These are phyloP conservation scores for Boulengeromyrus knoepffleri DNA, from an alignment of 2,113 vertebrate genomes.

Conservation along the genomic window DNA sequence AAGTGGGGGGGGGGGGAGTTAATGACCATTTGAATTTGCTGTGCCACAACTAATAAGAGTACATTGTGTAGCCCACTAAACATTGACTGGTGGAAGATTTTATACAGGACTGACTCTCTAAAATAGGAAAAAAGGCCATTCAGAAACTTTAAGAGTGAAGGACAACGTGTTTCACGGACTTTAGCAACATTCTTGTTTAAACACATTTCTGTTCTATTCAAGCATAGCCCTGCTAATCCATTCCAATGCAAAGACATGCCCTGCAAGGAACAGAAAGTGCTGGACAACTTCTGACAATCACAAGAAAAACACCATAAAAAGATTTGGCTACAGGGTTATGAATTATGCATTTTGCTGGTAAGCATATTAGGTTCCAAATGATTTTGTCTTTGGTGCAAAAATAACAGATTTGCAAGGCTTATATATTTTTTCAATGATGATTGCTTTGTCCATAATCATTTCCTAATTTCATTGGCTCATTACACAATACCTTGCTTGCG, in stretches of 20 bases:
- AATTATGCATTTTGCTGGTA: background rate
- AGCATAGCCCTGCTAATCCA: background rate
- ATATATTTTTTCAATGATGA: background rate
- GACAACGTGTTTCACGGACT: background rate
- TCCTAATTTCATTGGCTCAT: background rate
- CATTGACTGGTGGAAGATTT: background rate
- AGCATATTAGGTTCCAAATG: background rate
- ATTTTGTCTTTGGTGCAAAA: background rate
- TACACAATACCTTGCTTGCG: background rate
- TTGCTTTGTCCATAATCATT: background rate
- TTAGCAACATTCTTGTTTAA: background rate
- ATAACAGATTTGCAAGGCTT: background rate
- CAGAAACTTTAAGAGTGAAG: background rate
- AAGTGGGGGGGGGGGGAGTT: background rate
- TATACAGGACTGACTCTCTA: background rate
- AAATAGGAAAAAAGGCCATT: background rate
- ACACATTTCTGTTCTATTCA: background rate
- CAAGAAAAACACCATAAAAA: background rate
- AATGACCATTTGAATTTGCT: background rate
- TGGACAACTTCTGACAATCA: background rate
- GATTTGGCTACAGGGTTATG: background rate
- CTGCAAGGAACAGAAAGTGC: background rate
- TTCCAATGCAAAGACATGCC: background rate
- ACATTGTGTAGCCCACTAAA: background rate
- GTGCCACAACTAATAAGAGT: background rate